Conservation (phyloP, 1,140 invertebrate species). For the Paracyclopina nana region DNA sequence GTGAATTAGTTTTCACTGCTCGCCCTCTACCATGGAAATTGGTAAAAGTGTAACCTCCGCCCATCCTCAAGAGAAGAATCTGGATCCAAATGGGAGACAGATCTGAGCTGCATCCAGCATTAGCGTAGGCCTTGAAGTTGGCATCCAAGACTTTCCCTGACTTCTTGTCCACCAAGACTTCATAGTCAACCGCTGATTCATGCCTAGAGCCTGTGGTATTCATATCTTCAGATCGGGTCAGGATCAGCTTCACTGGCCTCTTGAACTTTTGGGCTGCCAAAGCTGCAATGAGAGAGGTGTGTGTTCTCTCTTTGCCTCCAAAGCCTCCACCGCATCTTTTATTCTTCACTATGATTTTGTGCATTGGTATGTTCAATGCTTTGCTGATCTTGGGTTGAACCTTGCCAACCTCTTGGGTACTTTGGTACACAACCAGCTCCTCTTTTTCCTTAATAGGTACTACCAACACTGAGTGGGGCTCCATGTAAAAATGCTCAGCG, state of each 20-base stretch:
- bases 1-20: conserved; percentile 58
- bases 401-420: conserved; percentile 28
- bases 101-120: conserved; percentile 27
- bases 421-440: conserved; percentile 30
- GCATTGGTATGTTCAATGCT: conserved; percentile 26
- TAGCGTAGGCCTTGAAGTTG: conserved; percentile 25
- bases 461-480: conserved; percentile 29
- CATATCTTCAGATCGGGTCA: conserved; percentile 35
- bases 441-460: conserved; percentile 30
- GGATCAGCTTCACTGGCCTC: conserved; percentile 25
- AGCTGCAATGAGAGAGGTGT: conserved; percentile 24
- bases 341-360: conserved; percentile 27
- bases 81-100: conserved; percentile 22
- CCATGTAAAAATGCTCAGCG: conserved; percentile 38
- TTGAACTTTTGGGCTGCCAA: conserved; percentile 31
- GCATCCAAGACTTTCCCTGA: conserved; percentile 26
- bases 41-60: background rate
- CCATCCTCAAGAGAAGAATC: conserved; percentile 10
- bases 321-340: conserved; percentile 34
- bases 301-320: conserved; percentile 34
- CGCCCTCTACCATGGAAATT: conserved; percentile 33
- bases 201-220: conserved; percentile 30
- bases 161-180: conserved; percentile 25
- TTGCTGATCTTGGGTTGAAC: conserved; percentile 26
- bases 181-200: conserved; percentile 30